Evolutionary conservation across 2,113 vertebrate genomes (phyloP).

Genomic region (Neotoma lepida): DNA sequence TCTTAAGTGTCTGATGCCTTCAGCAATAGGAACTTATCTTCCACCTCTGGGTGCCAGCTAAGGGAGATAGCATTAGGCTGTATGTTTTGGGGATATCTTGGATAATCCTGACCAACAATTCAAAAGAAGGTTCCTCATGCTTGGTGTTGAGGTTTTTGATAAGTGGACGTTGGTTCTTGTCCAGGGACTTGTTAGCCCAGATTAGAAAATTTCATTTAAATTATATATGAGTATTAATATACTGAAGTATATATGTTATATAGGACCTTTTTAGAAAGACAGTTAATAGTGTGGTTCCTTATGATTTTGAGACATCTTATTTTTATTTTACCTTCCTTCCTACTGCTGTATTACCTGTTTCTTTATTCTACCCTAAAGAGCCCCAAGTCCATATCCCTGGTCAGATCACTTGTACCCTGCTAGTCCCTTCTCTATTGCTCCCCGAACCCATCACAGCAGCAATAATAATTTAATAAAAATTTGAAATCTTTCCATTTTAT

Average conservation of each 20-base stretch:
- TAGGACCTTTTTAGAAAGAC: not conserved
- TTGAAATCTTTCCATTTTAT: not conserved
- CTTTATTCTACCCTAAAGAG: not conserved
- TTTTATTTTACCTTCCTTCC: not conserved
- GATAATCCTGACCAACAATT: not conserved
- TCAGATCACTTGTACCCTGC: not conserved
- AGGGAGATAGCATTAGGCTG: not conserved
- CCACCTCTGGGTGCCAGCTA: not conserved
- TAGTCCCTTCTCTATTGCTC: not conserved
- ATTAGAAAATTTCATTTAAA: not conserved
- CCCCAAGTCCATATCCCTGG: not conserved
- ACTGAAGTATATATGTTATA: not conserved
- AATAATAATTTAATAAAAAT: not conserved
- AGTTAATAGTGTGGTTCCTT: not conserved
- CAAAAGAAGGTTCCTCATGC: not conserved
- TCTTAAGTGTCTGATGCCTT: not conserved
- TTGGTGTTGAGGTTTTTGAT: not conserved
- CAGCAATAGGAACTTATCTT: no score
- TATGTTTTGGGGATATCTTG: not conserved
- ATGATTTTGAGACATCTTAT: not conserved
- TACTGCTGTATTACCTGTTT: not conserved
- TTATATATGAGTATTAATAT: not conserved
- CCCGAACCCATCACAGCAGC: not conserved
- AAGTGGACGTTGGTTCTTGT: no score
- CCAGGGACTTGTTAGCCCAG: not conserved